Evolutionary conservation across 1,140 invertebrate genomes (phyloP), one percentile per base, ranked within the genome.

Genomic region (Hetaerina americana): DNA sequence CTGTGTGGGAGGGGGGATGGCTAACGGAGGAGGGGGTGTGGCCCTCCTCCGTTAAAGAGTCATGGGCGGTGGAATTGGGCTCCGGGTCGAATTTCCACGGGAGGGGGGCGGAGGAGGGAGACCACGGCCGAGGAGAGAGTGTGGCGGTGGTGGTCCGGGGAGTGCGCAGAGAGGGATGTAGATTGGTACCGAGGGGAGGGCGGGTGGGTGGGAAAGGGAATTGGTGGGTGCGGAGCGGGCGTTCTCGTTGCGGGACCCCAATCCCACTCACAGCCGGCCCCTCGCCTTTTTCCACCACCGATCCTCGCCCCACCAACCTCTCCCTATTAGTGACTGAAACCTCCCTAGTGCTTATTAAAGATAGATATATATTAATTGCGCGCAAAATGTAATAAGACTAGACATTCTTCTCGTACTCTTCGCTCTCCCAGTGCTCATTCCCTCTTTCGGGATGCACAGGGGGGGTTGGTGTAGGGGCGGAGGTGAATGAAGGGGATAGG

Each of bases 281-380:
- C 40, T 57, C 40, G 40, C 40, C 40, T 57, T 18, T 57, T 57
- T 3, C 15, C 40, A 18, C 40, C 10, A 12, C n/a, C n/a, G n/a
- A n/a, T n/a, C n/a, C n/a, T n/a, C n/a, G n/a, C n/a, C n/a, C n/a
- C n/a, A n/a, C 40, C 40, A n/a, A 57, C 40, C 40, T 57, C 22
- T 57, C 22, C 40, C 40, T 57, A 57, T 57, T 57, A 57, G 40
- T 57, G 40, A 57, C 40, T 57, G n/a, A n/a, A n/a, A n/a, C 40
- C 40, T n/a, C 40, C 15, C 40, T n/a, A n/a, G 22, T 57, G 15
- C 40, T n/a, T 57, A 57, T 57, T 57, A 57, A 57, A 57, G 40
- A 57, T 57, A 57, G 40, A 57, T 57, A 57, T 57, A 57, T 57
- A 57, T 57, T 57, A 57, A 57, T 57, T 57, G 40, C 40, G 40